Percentiles rank a stretch among this genome's conserved stretches.
phyloP scores from a whole-genome alignment of 92 coral and sea anemone species.

The Meandrina meandrites region DNA sequence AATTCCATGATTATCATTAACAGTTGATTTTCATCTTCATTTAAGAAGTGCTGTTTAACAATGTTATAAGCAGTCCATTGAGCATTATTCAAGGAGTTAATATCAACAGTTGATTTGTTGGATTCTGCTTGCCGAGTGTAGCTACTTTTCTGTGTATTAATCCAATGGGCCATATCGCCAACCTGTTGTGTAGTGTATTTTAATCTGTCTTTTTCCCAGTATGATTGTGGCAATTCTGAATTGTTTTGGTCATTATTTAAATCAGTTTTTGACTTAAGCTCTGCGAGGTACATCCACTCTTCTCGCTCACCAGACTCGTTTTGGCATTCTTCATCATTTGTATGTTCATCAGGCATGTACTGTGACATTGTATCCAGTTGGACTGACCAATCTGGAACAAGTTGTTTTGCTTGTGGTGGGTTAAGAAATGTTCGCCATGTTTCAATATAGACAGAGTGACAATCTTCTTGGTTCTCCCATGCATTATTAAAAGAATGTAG shows the following conservation, averaged over 20 bases:
- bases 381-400: constrained; percentile 22
- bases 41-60: constrained; percentile 7
- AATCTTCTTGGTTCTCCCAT: neutral
- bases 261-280: constrained; percentile 21
- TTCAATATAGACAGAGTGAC: neutral
- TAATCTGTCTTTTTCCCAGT: constrained; percentile 27
- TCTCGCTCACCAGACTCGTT: constrained; percentile 41
- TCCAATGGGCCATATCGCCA: constrained; percentile 67
- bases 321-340: constrained; percentile 1
- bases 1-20: constrained; percentile 37
- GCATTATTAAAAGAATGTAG: constrained; percentile 8
- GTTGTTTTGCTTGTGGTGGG: neutral
- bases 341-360: constrained; percentile 1
- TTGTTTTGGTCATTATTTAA: neutral
- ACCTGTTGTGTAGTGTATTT: constrained; percentile 20
- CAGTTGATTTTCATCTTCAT: neutral
- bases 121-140: neutral
- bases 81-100: constrained; percentile 15
- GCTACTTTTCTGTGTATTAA: constrained; percentile 39
- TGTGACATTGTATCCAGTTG: constrained; percentile 23
- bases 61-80: constrained; percentile 55
- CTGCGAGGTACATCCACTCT: constrained; percentile 57
- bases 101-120: constrained; percentile 11
- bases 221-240: constrained; percentile 38
- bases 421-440: neutral